Base-by-base conservation (phyloP, 2,888 invertebrate species). In the Amaurobius ferox region DNA sequence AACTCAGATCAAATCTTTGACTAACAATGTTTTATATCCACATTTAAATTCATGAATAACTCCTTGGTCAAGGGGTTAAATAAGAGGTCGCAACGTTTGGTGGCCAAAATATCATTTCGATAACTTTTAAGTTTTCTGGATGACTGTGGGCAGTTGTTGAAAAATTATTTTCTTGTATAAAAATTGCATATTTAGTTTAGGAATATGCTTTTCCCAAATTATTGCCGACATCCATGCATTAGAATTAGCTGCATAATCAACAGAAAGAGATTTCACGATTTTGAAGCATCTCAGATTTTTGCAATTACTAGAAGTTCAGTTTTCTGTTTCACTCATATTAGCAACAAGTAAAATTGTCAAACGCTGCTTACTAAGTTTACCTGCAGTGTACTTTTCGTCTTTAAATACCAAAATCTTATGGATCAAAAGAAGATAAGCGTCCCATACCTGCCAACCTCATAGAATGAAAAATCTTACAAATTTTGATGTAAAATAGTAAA, bases 151-250 rank as follows among this genome's bases (percentile, higher is more conserved):
- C 30, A 13, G 67, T 32, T 30, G 2, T n/a, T 2, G 2, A 67
- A 67, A 29, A 6, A 30, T 32, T 67, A 29, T 67, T 29, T 67
- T 67, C 67, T 67, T 29, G n/a, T n/a, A 32, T 1, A 19, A 30
- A 67, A 67, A 67, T n/a, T 32, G 32, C 29, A 19, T 30, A 67
- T 35, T n/a, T n/a, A 67, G 67, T 35, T 67, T 67, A 67, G 19
- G 67, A 67, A 67, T 67, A 67, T 67, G 67, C n/a, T 32, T 7
- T 67, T 67, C 67, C 30, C 67, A 67, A 29, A 67, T 32, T 19
- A 19, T 30, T 67, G 67, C n/a, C 5, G 67, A 16, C 19, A 67
- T 67, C 67, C 67, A 67, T 32, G 67, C 67, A 35, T 67, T 67
- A 35, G 67, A 67, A 67, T 67, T 67, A 35, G 67, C 32, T 32